phyloP scores from a whole-genome alignment of 2,797 vertebrate species.

The Gallirallus australis region DNA sequence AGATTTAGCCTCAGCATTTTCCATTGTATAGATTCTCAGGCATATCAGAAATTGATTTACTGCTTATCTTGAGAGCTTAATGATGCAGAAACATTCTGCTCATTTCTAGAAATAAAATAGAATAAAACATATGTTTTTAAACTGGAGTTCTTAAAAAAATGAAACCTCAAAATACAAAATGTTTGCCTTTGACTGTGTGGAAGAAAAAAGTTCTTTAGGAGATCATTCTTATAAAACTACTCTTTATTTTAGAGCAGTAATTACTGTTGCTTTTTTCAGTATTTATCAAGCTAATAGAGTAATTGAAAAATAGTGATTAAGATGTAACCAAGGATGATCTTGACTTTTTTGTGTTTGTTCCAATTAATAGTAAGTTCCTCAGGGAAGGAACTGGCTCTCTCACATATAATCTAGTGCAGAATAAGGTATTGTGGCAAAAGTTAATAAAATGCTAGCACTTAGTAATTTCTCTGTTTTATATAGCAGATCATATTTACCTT shows the following conservation, averaged over 20 bases:
- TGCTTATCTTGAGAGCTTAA: neutral
- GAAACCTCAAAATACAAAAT: neutral
- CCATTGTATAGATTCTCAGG: neutral
- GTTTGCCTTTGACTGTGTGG: neutral
- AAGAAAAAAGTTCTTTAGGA: neutral
- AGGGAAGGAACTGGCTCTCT: neutral
- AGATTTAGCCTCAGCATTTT: neutral
- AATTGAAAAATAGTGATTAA: neutral
- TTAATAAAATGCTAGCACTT: neutral
- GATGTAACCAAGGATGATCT: accelerated
- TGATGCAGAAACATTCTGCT: neutral
- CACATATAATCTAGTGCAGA: neutral
- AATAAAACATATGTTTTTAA: neutral
- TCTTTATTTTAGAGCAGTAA: neutral
- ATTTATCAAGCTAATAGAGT: neutral
- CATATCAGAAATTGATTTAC: neutral
- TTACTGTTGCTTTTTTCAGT: neutral
- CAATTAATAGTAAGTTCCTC: neutral
- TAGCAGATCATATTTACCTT: neutral
- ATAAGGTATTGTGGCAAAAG: neutral
- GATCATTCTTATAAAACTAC: neutral
- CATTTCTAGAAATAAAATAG: neutral
- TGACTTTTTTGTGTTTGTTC: neutral
- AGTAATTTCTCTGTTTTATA: neutral
- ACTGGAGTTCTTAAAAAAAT: neutral